Evolutionary conservation across 2,797 vertebrate species (phyloP), one percentile per base, ranked within the genome.

Genomic region (Onychomys arenicola): DNA sequence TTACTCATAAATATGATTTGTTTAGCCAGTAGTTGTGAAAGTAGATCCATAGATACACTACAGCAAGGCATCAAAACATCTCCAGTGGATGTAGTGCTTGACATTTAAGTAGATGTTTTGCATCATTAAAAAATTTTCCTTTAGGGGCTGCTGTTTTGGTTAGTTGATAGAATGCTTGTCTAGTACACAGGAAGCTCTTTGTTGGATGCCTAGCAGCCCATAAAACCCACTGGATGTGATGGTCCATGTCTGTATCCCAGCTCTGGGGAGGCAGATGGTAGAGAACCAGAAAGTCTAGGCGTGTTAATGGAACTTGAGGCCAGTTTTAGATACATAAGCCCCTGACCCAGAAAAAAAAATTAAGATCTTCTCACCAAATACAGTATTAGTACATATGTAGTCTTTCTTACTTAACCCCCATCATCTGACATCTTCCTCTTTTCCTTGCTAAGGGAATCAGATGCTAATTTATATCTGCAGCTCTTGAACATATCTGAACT

Each of bases 11-110:
- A 9, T 85, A 23, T 52, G 29, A 83, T 61, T 95, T 94, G 4
- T 81, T 97, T 65, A 80, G 23, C 4, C 69, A 82, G 29, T 87
- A 80, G n/a, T 90, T 86, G 40, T 91, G 89, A 5, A 49, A 94
- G 21, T 89, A 32, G 71, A 77, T 4, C 23, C 81, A 84, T n/a
- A 84, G 49, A 61, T 40, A 91, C 23, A 55, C 23, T 80, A 6
- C 25, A 93, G 27, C 69, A 65, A 88, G 83, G 61, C 14, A 34
- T 80, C 67, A 67, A 92, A 87, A 55, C 61, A 81, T 27, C 77
- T n/a, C 25, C 32, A 89, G 37, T 25, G 14, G 90, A 71, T 84
- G 12, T 69, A 57, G 55, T 92, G 5, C 25, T 90, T 86, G 57
- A 76, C 16, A 46, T 83, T 73, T 78, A 29, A 77, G 46, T 80